phyloP scores from a whole-genome alignment of 1,140 invertebrate genomes.

The Psilanteris sp. region DNA sequence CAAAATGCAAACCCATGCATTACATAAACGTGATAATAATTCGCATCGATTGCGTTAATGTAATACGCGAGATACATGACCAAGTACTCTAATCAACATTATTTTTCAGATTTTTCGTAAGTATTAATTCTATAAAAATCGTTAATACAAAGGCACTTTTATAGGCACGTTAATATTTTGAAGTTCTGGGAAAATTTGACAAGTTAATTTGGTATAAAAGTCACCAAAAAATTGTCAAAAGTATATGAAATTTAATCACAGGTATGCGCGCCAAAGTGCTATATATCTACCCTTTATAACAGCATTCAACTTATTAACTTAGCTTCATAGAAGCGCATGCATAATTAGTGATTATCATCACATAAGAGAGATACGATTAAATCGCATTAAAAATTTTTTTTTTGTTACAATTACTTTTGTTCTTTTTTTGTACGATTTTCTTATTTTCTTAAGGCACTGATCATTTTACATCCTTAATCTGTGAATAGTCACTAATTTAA shows the following conservation, averaged over 20 bases:
- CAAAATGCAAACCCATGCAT: conserved; percentile 14
- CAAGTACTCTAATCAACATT: not conserved
- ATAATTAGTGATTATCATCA: conserved; percentile 30
- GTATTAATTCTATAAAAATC: conserved; percentile 10
- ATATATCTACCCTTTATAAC: not conserved
- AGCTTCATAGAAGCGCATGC: conserved; percentile 64
- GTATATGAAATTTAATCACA: conserved; percentile 54
- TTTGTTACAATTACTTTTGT: conserved; percentile 30
- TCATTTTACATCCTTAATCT: too few relatives aligned
- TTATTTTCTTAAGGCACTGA: conserved; percentile 22
- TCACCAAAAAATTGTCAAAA: conserved; percentile 23
- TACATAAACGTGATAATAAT: conserved; percentile 10
- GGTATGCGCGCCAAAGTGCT: conserved; percentile 30
- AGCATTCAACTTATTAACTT: conserved; percentile 37
- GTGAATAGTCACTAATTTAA: too few relatives aligned
- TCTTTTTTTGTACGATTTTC: conserved; percentile 33
- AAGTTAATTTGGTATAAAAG: conserved; percentile 4
- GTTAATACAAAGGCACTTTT: conserved; percentile 39
- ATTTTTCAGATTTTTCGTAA: not conserved
- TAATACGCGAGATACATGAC: conserved; percentile 7
- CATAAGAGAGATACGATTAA: conserved; percentile 29
- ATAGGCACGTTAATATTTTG: conserved; percentile 21
- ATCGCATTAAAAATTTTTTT: conserved; percentile 19
- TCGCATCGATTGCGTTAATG: not conserved
- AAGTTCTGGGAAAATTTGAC: conserved; percentile 1